Evolutionary conservation across 2,888 invertebrate genomes (phyloP).

Genomic region (Lepidochrysops patricia): DNA sequence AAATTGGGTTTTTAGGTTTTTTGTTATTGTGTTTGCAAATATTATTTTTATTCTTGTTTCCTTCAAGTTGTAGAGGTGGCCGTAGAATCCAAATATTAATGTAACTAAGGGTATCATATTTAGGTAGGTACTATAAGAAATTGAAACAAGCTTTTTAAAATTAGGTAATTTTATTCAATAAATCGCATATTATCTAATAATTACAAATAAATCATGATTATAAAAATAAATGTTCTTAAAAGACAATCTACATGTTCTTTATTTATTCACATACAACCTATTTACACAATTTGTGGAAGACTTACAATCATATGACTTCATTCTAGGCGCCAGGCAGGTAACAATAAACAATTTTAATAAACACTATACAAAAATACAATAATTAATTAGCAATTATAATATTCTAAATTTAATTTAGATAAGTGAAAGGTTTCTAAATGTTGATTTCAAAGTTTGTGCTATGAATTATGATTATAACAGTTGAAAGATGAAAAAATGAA

Average conservation of each 20-base stretch:
- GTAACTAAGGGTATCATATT: too few relatives aligned
- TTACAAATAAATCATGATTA: constrained; percentile 51
- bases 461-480: neutral
- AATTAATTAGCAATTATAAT: constrained; percentile 5
- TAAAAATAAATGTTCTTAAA: constrained; percentile 57
- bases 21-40: too few relatives aligned
- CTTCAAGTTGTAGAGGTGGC: too few relatives aligned
- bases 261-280: constrained; percentile 48
- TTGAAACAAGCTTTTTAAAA: constrained; percentile 35
- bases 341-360: neutral
- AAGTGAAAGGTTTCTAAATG: neutral
- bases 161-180: constrained; percentile 50
- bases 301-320: constrained; percentile 51
- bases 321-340: constrained; percentile 13
- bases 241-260: constrained; percentile 15
- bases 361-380: constrained; percentile 2
- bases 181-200: constrained; percentile 41
- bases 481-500: neutral
- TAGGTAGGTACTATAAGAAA: too few relatives aligned
- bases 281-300: constrained; percentile 37
- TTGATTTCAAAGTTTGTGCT: neutral
- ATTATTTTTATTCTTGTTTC: too few relatives aligned
- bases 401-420: constrained; percentile 6
- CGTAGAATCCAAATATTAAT: too few relatives aligned
- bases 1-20: too few relatives aligned